Evolutionary conservation across 1,140 invertebrate genomes (phyloP).

Genomic region (Sarcophaga peregrina): DNA sequence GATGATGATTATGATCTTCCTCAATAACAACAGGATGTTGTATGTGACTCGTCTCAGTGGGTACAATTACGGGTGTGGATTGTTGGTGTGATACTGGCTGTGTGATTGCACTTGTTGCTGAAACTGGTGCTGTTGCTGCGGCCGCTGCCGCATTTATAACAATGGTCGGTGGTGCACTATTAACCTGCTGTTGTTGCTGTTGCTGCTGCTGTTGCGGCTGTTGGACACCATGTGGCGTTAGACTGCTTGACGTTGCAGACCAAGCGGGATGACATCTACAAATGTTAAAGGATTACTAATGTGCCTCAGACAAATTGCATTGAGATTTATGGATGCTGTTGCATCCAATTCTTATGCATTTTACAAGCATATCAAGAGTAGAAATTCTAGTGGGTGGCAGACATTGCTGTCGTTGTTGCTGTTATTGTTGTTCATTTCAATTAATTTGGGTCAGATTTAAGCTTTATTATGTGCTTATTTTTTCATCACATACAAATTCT

Average conservation of each 20-base stretch:
- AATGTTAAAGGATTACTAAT: constrained; percentile 17
- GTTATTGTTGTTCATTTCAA: no score
- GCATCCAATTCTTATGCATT: background rate
- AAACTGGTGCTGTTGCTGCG: constrained; percentile 43
- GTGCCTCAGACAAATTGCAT: constrained; percentile 19
- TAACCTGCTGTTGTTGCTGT: constrained; percentile 18
- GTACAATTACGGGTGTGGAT: constrained; percentile 9
- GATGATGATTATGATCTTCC: background rate
- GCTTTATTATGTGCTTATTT: no score
- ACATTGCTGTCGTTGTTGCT: background rate
- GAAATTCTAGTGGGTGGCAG: background rate
- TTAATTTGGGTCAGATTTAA: constrained; percentile 12
- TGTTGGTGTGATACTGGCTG: constrained; percentile 30
- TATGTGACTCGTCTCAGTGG: constrained; percentile 4
- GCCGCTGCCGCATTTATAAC: constrained; percentile 62
- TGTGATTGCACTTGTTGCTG: constrained; percentile 46
- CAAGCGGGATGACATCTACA: constrained; percentile 52
- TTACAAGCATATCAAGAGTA: background rate
- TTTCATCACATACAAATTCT: background rate
- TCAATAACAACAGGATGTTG: constrained; percentile 25
- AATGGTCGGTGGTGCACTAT: constrained; percentile 47
- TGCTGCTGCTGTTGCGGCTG: constrained; percentile 35
- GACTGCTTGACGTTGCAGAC: constrained; percentile 31
- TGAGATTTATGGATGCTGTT: constrained; percentile 5
- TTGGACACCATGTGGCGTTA: constrained; percentile 31